These are phyloP conservation scores for Brachyrhaphis roseni DNA, from an alignment of 2,797 vertebrate genomes.

Conservation along the genomic window DNA sequence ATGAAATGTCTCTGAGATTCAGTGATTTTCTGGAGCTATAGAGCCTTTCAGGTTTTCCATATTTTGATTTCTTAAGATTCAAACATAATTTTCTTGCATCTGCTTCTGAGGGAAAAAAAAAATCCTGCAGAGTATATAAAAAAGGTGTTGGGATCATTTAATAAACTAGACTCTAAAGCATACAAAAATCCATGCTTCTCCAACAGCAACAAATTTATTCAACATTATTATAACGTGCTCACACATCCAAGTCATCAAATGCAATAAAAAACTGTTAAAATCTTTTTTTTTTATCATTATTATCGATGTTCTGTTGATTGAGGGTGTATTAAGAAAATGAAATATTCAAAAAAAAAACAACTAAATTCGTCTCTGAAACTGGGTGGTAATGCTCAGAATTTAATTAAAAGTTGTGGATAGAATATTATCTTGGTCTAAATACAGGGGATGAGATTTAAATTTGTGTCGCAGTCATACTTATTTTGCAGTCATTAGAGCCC, in stretches of 20 bases:
- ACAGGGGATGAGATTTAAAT: constrained; percentile 9
- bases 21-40: background rate
- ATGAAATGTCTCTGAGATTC: constrained; percentile 10
- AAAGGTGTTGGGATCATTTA: background rate
- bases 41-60: background rate
- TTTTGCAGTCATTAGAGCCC: constrained; percentile 40
- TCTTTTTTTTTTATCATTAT: background rate
- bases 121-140: background rate
- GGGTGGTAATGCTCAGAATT: background rate
- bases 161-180: background rate
- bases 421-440: background rate
- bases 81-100: background rate
- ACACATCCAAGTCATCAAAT: background rate
- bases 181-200: background rate
- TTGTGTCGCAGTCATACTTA: constrained; percentile 29
- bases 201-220: background rate
- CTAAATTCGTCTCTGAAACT: background rate
- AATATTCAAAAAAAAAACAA: background rate
- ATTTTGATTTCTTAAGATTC: background rate
- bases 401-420: background rate
- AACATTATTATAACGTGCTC: background rate
- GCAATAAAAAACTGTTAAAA: background rate
- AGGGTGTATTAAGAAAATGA: background rate
- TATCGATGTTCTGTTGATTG: background rate
- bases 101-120: background rate